Evolutionary conservation across 2,113 vertebrate genomes (phyloP).

Genomic region (Malurus alboscapulatus): DNA sequence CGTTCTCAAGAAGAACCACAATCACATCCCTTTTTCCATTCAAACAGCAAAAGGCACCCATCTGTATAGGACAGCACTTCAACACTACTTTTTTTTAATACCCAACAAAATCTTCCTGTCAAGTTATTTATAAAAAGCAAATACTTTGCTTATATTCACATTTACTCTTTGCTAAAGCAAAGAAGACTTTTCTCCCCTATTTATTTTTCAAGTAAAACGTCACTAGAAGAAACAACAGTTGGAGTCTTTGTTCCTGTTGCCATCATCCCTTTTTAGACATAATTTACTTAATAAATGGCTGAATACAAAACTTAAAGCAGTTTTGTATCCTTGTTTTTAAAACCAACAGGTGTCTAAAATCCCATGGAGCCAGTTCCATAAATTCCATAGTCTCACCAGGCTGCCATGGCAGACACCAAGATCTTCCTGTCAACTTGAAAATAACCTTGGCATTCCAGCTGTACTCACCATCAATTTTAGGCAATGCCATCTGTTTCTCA

Average conservation of each 20-base stretch:
- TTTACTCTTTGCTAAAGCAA: not conserved
- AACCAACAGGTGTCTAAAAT: not conserved
- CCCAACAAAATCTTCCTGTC: not conserved
- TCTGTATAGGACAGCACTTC: not conserved
- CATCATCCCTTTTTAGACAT: not conserved
- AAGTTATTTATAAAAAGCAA: not conserved
- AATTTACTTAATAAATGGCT: accelerated
- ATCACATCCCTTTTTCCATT: not conserved
- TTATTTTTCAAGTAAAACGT: not conserved
- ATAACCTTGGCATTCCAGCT: not conserved
- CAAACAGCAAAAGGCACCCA: not conserved
- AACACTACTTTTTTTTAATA: not conserved
- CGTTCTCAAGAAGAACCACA: not conserved
- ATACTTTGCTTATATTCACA: not conserved
- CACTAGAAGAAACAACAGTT: not conserved
- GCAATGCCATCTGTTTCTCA: not conserved
- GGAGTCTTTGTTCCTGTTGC: not conserved
- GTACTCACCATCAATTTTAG: not conserved
- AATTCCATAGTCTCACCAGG: not conserved
- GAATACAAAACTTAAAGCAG: not conserved
- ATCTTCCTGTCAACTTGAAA: not conserved
- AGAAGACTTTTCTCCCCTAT: not conserved
- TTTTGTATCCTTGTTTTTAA: not conserved
- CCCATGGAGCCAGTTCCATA: no score
- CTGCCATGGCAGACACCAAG: not conserved